Conservation (phyloP, 2,797 vertebrate species). For the Lycodopsis pacificus region DNA sequence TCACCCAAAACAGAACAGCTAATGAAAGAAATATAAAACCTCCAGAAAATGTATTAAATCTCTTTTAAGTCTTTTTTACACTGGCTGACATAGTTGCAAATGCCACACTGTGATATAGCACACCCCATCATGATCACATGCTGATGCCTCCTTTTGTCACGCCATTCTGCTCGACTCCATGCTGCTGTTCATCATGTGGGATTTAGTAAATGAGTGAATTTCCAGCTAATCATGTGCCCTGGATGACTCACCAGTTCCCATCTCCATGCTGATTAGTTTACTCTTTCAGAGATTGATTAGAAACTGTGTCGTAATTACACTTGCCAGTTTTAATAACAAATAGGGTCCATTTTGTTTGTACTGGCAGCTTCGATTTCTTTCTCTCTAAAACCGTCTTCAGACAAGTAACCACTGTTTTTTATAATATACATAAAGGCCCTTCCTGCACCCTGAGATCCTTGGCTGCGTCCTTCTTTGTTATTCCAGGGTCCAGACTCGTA, state of each 20-base stretch:
- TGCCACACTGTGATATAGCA: not conserved
- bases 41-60: constrained; percentile 20
- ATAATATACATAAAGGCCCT: not conserved
- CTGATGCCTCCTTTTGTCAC: constrained; percentile 21
- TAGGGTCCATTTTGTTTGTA: constrained; percentile 14
- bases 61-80: constrained; percentile 15
- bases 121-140: constrained; percentile 3
- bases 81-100: constrained; percentile 5
- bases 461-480: not conserved
- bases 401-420: not conserved
- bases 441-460: not conserved
- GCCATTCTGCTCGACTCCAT: constrained; percentile 9
- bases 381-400: not conserved
- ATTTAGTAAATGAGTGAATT: constrained; percentile 47
- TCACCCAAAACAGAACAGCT: constrained; percentile 21
- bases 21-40: constrained; percentile 44
- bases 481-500: not conserved
- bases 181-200: constrained; percentile 32
- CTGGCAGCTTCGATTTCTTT: not conserved
- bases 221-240: constrained; percentile 48
- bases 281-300: constrained; percentile 60
- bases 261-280: constrained; percentile 61
- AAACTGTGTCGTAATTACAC: constrained; percentile 54
- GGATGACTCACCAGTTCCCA: constrained; percentile 58
- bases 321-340: constrained; percentile 43